Evolutionary conservation across 2,797 vertebrate species (phyloP), one percentile per base, ranked within the genome.

Genomic region (Gobionotothen gibberifrons): DNA sequence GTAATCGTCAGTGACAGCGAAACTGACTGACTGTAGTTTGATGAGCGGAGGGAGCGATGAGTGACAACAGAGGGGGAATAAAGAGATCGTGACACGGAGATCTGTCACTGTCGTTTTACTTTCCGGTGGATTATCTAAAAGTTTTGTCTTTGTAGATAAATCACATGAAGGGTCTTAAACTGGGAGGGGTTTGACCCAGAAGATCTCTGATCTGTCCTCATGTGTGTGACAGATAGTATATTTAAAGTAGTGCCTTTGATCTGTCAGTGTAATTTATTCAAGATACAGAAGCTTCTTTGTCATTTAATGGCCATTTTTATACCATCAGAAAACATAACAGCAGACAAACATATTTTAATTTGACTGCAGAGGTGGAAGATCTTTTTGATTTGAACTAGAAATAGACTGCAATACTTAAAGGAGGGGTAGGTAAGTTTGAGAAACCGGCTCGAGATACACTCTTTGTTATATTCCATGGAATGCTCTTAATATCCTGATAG

Each of bases 21-120:
- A 42, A 29, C 59, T 36, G 65, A 47, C 61, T 49, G 64, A 66
- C 72, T 78, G 72, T 32, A 54, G 19, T 72, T 48, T 55, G 77
- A 82, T 67, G 57, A 63, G 48, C 65, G 56, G 66, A 68, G 21
- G 4, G 40, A 76, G 66, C 1, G 5, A 15, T 63, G 72, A 72
- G 19, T 12, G 63, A 61, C 61, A 59, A 40, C 48, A 21, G 72
- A 75, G 16, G 14, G 14, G 29, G 53, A 55, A 60, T 21, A 55
- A 69, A 67, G 43, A 61, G 55, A 69, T 16, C 65, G 55, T 69
- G 72, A 64, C 65, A 58, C 6, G 11, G 12, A 69, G 43, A 79
- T 74, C 72, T 15, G 36, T 51, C 61, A 54, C 43, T 44, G 74
- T 22, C 39, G 1, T 40, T 72, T 74, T 52, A 8, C 49, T 67